These are phyloP conservation scores for Dicrurus megarhynchus DNA, from an alignment of 2,113 vertebrate genomes.

Conservation along the genomic window DNA sequence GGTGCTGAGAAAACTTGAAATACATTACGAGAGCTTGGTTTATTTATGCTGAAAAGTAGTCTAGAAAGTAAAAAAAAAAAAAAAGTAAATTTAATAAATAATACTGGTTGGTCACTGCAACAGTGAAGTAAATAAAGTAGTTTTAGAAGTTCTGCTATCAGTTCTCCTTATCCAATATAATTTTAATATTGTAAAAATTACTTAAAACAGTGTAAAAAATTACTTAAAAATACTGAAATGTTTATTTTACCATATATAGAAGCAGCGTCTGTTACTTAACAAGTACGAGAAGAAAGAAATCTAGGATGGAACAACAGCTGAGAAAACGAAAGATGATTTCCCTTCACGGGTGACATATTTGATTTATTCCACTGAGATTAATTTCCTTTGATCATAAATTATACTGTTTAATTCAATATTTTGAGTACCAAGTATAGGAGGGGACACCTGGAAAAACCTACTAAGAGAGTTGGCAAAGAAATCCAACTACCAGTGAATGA, in stretches of 20 bases:
- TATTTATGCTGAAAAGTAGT: constrained; percentile 8
- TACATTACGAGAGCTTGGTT: not conserved
- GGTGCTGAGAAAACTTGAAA: not conserved
- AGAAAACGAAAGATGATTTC: constrained; percentile 67
- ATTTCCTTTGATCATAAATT: constrained; percentile 70
- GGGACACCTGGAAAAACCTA: constrained; percentile 11
- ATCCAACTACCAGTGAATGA: not conserved
- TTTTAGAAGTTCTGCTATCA: not conserved
- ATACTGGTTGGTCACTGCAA: not conserved
- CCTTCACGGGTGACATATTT: constrained; percentile 68
- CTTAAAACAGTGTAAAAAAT: too few relatives aligned
- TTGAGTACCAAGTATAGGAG: constrained; percentile 43
- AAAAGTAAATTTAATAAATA: not conserved
- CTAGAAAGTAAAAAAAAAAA: not conserved
- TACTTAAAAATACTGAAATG: not conserved
- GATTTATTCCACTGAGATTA: constrained; percentile 69
- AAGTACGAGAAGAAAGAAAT: constrained; percentile 9
- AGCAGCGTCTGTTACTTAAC: constrained; percentile 16
- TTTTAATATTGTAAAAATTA: not conserved
- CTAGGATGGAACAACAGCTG: not conserved
- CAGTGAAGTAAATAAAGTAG: not conserved
- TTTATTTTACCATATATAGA: not conserved
- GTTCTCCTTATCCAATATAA: not conserved
- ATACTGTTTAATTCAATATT: constrained; percentile 67
- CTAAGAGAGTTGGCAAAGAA: constrained; percentile 18